Evolutionary conservation across 2,113 vertebrate genomes (phyloP).

Genomic region (Colistium nudipinnis): DNA sequence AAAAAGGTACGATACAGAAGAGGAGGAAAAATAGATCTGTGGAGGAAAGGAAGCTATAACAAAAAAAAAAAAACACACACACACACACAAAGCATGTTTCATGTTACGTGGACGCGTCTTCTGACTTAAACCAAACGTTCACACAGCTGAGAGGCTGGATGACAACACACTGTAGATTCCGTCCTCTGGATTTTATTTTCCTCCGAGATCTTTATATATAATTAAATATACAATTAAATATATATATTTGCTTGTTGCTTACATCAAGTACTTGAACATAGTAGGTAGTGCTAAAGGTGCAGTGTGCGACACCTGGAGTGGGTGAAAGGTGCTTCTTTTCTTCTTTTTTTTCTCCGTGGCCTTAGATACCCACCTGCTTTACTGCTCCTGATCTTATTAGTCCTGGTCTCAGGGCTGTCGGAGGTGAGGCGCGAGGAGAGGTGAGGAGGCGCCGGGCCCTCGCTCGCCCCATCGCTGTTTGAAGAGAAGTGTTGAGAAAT

Average conservation of each 20-base stretch:
- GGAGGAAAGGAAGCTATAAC: background rate
- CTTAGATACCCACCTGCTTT: slow-evolving; percentile 67
- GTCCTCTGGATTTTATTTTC: slow-evolving; percentile 52
- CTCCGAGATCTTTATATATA: too few species aligned
- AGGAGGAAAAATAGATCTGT: slow-evolving; percentile 1
- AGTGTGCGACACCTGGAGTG: slow-evolving; percentile 50
- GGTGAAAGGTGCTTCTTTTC: slow-evolving; percentile 71
- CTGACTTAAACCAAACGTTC: slow-evolving; percentile 58
- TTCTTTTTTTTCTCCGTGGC: slow-evolving; percentile 73
- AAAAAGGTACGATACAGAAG: slow-evolving; percentile 64
- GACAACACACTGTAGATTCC: slow-evolving; percentile 61
- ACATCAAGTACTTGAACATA: slow-evolving; percentile 78
- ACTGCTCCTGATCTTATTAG: slow-evolving; percentile 45
- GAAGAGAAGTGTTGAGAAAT: slow-evolving; percentile 70
- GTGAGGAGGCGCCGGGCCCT: slow-evolving; percentile 52
- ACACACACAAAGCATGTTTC: background rate
- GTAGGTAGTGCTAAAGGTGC: slow-evolving; percentile 48
- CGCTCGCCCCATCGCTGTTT: slow-evolving; percentile 55
- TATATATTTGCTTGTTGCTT: slow-evolving; percentile 66
- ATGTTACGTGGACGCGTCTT: slow-evolving; percentile 30
- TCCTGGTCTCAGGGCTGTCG: slow-evolving; percentile 29
- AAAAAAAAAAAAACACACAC: background rate
- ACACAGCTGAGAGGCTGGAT: slow-evolving; percentile 31
- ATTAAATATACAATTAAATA: too few species aligned
- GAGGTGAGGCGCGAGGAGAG: slow-evolving; percentile 50